Conservation (phyloP, 2,888 invertebrate genomes). For the Eucera pruinosa region DNA sequence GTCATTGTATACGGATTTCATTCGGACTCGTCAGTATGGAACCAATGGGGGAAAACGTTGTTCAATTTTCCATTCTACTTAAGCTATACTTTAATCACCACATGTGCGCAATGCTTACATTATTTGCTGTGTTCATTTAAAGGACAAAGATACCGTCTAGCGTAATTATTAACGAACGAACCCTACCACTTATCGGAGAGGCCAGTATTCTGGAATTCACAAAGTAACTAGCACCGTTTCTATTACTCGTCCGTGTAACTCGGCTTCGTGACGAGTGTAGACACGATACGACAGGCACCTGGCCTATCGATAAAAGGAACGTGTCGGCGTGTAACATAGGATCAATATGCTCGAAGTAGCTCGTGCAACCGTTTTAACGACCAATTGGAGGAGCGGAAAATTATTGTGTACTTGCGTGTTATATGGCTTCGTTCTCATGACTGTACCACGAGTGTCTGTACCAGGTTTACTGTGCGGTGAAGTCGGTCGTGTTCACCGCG, state of each 20-base stretch:
- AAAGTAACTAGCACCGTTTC: background rate
- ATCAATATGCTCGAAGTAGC: slow-evolving; percentile 69
- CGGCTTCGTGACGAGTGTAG: background rate
- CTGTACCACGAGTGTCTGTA: slow-evolving; percentile 36
- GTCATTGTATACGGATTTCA: too few relatives aligned
- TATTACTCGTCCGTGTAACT: background rate
- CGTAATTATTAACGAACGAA: background rate
- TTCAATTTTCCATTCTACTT: too few relatives aligned
- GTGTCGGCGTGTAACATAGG: slow-evolving; percentile 48
- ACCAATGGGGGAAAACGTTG: too few relatives aligned
- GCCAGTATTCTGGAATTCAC: background rate
- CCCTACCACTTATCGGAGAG: background rate
- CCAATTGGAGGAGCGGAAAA: slow-evolving; percentile 69
- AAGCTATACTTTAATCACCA: slow-evolving; percentile 1
- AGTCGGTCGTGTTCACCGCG: slow-evolving; percentile 72
- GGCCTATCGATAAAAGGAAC: slow-evolving; percentile 58
- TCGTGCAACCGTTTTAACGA: slow-evolving; percentile 69
- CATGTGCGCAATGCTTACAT: background rate
- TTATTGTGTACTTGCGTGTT: slow-evolving; percentile 63
- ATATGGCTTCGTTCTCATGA: slow-evolving; percentile 54
- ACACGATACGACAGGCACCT: slow-evolving; percentile 24
- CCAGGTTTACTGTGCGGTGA: slow-evolving; percentile 71
- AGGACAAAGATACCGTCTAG: background rate
- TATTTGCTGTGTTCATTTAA: background rate
- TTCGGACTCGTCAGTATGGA: too few relatives aligned